These are phyloP conservation scores for Heliothis subflexa DNA, from an alignment of 1,140 invertebrate species.

Conservation along the genomic window DNA sequence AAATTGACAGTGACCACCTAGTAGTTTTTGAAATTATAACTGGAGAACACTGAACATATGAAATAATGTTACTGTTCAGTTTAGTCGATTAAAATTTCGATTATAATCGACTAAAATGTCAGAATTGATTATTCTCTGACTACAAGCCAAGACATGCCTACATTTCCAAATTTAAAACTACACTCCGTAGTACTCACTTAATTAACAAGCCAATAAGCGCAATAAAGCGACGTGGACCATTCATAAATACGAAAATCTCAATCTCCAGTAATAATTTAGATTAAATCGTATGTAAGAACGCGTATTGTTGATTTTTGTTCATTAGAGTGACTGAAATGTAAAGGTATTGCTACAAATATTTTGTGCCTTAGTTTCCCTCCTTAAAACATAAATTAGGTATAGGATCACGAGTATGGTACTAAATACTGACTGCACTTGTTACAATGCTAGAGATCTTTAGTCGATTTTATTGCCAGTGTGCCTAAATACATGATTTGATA, in stretches of 20 bases:
- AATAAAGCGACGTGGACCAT: background rate
- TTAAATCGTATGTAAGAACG: constrained; percentile 46
- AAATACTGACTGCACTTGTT: constrained; percentile 3
- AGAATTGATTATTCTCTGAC: constrained; percentile 5
- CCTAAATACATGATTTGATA: constrained; percentile 21
- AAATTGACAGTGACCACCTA: constrained; percentile 49
- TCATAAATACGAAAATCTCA: background rate
- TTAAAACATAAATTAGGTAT: constrained; percentile 9
- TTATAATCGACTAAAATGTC: background rate
- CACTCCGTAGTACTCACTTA: background rate
- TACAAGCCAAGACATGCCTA: background rate
- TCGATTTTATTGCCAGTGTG: constrained; percentile 36
- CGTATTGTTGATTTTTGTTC: constrained; percentile 51
- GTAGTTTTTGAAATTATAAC: constrained; percentile 24
- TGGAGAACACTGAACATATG: background rate
- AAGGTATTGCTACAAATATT: constrained; percentile 43
- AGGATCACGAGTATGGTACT: constrained; percentile 14
- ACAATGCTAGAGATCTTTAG: constrained; percentile 21
- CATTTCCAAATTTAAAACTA: background rate
- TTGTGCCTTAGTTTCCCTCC: constrained; percentile 40
- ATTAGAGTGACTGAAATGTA: constrained; percentile 50
- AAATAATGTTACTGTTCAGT: no score
- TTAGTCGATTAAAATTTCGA: background rate
- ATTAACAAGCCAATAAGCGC: background rate
- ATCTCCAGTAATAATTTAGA: constrained; percentile 29